Evolutionary conservation across 2,113 vertebrate genomes (phyloP), one percentile per base, ranked within the genome.

Genomic region (Neogale vison): DNA sequence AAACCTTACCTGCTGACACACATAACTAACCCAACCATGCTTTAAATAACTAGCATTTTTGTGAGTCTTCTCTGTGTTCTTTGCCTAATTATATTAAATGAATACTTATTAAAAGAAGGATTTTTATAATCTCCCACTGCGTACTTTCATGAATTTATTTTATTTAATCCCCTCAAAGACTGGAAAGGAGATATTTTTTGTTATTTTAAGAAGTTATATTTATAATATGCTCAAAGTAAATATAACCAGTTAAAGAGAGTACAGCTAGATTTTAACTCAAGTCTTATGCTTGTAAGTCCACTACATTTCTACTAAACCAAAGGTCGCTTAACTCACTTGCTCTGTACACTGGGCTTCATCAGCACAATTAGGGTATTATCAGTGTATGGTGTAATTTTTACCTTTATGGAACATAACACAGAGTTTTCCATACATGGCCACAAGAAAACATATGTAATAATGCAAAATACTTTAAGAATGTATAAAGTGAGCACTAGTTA

Each of bases 91-190:
- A 4, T 0, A 76, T 24, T 69, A 81, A 92, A 83, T 90, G 11
- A 90, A 84, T 84, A 50, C 11, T 88, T 91, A 72, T 55, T 69
- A 81, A 96, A 61, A 92, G 61, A 61, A 92, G 61, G 55, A 71
- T 11, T 0, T 57, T 21, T 57, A 21, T 7, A 57, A 57, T 21
- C 20, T 57, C 55, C 6, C 13, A 63, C 12, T 47, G 17, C 42
- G 5, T 90, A 76, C 15, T 88, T 93, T 72, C 17, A 26, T 7
- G 84, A 59, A 63, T 94, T 85, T 84, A 82, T 82, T 86, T 93
- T 90, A 90, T 82, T 94, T 90, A 95, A 84, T 2, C 0, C 39
- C 12, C 17, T 45, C 4, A 89, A 77, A 95, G 26, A 63, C 23
- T 18, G 85, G 3, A 13, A 84, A 71, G 21, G 29, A 90, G 91